These are phyloP conservation scores for Drosophila ohnishii DNA, from an alignment of 1,140 invertebrate genomes.

Conservation along the genomic window DNA sequence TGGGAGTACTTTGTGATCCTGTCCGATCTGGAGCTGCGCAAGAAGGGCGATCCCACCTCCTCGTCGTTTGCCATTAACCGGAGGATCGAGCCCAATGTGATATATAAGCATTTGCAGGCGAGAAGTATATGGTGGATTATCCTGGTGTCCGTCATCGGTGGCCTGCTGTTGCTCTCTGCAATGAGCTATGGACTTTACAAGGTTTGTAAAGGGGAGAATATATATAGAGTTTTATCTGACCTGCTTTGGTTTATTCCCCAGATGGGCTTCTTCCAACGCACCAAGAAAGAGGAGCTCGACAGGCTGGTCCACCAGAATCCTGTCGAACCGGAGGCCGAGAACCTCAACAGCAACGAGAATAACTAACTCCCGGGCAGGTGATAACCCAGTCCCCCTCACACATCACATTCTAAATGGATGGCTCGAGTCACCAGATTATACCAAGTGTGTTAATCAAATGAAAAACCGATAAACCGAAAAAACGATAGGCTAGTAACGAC, in stretches of 20 bases:
- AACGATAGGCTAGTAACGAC: conserved; percentile 8
- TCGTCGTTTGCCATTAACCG: conserved; percentile 50
- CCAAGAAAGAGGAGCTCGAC: conserved; percentile 75
- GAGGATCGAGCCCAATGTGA: conserved; percentile 75
- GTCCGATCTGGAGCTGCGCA: conserved; percentile 57
- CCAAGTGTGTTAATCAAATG: conserved; percentile 15
- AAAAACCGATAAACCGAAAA: conserved; percentile 15
- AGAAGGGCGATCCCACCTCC: conserved; percentile 61
- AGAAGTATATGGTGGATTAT: conserved; percentile 68
- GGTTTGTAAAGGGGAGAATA: conserved; percentile 38
- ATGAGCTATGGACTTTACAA: conserved; percentile 74
- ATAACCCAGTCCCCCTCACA: conserved; percentile 8
- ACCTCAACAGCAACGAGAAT: conserved; percentile 66
- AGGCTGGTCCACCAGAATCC: conserved; percentile 66
- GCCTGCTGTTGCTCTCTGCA: conserved; percentile 64
- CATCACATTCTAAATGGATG: conserved; percentile 64
- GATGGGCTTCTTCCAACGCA: conserved; percentile 78
- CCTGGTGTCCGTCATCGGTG: conserved; percentile 69
- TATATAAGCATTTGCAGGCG: conserved; percentile 72
- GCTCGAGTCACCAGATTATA: conserved; percentile 31
- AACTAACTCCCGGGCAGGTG: conserved; percentile 2
- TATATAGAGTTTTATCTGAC: too few species aligned
- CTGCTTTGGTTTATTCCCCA: neutral
- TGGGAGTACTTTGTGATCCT: conserved; percentile 81
- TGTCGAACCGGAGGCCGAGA: conserved; percentile 74